phyloP scores from a whole-genome alignment of 2,113 vertebrate genomes.

The Ageneiosus marmoratus region DNA sequence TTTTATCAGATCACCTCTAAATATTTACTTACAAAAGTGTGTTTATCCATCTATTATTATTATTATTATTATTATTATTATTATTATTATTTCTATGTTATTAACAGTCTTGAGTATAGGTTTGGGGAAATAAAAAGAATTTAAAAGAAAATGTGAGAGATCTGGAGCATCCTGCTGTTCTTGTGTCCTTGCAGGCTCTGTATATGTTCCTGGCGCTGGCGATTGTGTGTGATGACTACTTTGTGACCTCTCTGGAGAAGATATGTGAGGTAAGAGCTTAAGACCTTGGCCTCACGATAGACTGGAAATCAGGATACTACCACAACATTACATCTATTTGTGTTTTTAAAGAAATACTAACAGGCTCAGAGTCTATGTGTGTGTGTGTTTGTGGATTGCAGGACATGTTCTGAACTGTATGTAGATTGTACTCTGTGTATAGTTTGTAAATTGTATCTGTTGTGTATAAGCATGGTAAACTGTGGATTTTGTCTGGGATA shows the following conservation, averaged over 20 bases:
- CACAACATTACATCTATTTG: neutral
- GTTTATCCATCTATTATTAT: no score
- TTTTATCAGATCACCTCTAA: neutral
- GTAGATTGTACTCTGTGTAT: conserved; percentile 16
- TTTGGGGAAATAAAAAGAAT: neutral
- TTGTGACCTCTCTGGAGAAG: conserved; percentile 94
- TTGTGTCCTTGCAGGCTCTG: conserved; percentile 76
- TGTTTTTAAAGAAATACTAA: neutral
- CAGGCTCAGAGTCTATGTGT: neutral
- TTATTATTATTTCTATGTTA: no score
- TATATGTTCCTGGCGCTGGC: conserved; percentile 98
- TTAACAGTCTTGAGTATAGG: no score
- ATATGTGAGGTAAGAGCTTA: conserved; percentile 87
- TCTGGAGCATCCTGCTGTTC: neutral
- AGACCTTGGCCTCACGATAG: neutral
- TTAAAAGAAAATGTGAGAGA: no score
- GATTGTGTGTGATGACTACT: conserved; percentile 95
- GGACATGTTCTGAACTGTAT: neutral
- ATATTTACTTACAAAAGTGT: neutral
- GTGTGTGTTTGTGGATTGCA: neutral
- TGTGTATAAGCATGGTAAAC: neutral
- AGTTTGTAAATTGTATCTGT: conserved; percentile 8
- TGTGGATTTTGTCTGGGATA: neutral
- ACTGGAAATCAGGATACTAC: neutral
- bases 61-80: no score